phyloP scores from a whole-genome alignment of 2,113 vertebrate genomes.

The Canis aureus region DNA sequence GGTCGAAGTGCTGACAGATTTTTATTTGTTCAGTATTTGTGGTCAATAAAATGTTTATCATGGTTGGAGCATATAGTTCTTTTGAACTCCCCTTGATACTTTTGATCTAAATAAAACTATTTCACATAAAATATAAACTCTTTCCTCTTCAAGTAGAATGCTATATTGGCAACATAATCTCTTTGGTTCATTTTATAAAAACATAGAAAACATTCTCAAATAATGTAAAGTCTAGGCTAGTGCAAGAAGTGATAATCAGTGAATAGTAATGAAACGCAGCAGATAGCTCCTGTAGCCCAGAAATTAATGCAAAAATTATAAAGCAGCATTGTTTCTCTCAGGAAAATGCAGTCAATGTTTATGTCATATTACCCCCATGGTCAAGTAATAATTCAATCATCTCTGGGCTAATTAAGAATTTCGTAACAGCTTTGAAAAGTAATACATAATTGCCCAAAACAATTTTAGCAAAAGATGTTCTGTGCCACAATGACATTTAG shows the following conservation, averaged over 20 bases:
- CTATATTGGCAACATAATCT: background rate
- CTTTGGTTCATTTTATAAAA: background rate
- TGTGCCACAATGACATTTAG: slow-evolving; percentile 69
- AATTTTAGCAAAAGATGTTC: slow-evolving; percentile 72
- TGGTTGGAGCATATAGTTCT: background rate
- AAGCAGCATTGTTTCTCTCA: slow-evolving; percentile 67
- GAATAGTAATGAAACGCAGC: background rate
- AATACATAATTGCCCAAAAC: slow-evolving; percentile 72
- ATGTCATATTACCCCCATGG: slow-evolving; percentile 41
- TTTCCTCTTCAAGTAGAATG: background rate
- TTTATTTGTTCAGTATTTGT: background rate
- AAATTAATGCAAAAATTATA: slow-evolving; percentile 61
- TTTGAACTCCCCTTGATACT: background rate
- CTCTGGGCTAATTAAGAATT: slow-evolving; percentile 74
- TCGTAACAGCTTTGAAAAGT: slow-evolving; percentile 73
- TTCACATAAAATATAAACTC: background rate
- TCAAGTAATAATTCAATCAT: slow-evolving; percentile 41
- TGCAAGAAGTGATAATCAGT: background rate
- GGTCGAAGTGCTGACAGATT: background rate
- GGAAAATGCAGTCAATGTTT: slow-evolving; percentile 74
- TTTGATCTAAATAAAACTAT: slow-evolving; percentile 42
- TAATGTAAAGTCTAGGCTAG: slow-evolving; percentile 1
- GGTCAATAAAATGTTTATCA: background rate
- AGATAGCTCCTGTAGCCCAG: background rate
- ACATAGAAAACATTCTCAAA: background rate